Evolutionary conservation across 2,888 invertebrate species (phyloP), one percentile per base, ranked within the genome.

Genomic region (Euplagia quadripunctaria): DNA sequence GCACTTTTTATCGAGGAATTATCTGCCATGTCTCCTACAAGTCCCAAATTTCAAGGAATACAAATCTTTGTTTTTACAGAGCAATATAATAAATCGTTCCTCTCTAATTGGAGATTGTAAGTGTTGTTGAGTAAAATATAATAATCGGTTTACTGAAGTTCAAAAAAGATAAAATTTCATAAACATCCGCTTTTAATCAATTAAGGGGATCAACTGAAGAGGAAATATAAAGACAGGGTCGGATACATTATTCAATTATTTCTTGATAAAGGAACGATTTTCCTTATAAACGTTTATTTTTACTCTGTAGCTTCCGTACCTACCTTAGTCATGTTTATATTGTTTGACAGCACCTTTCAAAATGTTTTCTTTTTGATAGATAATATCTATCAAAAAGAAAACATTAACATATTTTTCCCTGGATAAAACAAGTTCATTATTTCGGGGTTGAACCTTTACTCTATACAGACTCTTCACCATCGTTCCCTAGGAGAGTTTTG

Each of bases 211-310:
- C 31, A 55, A 31, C 6, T 52, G 51, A 14, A 64, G 4, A 70
- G n/a, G 46, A 58, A 71, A 65, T 42, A 55, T 11, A 65, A 71
- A 31, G 65, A 64, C 20, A 58, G 14, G 71, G 70, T 64, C 55
- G 46, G 55, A 65, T 71, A 65, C 71, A 58, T 71, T 71, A 71
- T 66, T 65, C 17, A 66, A 71, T 71, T 64, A 64, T 52, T 64
- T 20, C 52, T 20, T 42, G 14, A 64, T 64, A 64, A 46, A 12
- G 1, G 64, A 41, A 52, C 20, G 20, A 70, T 64, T 70, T 64
- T 16, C 64, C 58, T 61, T 4, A 5, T 69, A 43, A 5, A 61
- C 20, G 31, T 43, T 14, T 31, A 14, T 42, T 31, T 1, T 46
- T 61, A 43, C 12, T 61, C 31, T 20, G 14, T 61, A 61, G 61